Conservation (phyloP, 2,113 vertebrate genomes). For the Forbesichthys agassizii region DNA sequence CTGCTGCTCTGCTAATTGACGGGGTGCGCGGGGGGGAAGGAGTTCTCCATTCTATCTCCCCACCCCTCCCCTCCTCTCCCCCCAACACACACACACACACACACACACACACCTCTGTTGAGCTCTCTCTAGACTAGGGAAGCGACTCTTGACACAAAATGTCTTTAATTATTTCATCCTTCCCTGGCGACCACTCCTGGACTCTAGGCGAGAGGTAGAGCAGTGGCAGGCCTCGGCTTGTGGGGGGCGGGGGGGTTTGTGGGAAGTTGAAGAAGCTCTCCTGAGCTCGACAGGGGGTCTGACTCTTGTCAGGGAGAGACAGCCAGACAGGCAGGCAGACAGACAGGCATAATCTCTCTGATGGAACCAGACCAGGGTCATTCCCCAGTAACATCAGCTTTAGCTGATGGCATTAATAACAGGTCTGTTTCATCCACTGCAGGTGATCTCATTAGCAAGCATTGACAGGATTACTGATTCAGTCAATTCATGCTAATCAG, state of each 20-base stretch:
- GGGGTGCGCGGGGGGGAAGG: constrained; percentile 69
- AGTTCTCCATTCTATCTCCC: constrained; percentile 23
- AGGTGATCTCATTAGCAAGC: too few relatives aligned
- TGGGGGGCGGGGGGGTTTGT: constrained; percentile 47
- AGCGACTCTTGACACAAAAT: constrained; percentile 88
- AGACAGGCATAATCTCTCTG: constrained; percentile 2
- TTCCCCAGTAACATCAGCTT: neutral
- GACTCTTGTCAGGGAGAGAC: constrained; percentile 43
- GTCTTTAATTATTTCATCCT: constrained; percentile 88
- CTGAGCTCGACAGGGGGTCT: constrained; percentile 66
- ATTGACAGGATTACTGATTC: too few relatives aligned
- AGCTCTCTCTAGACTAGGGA: constrained; percentile 56
- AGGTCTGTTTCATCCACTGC: too few relatives aligned
- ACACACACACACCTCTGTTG: constrained; percentile 36
- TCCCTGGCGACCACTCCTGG: constrained; percentile 56
- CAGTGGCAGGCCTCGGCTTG: constrained; percentile 72
- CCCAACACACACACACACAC: constrained; percentile 33
- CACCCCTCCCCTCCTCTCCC: constrained; percentile 56
- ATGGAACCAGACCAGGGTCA: too few relatives aligned
- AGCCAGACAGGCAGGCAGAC: constrained; percentile 18
- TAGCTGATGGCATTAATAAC: neutral
- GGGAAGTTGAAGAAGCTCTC: constrained; percentile 73
- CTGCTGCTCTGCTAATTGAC: constrained; percentile 98
- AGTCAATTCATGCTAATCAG: too few relatives aligned
- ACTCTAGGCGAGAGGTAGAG: constrained; percentile 66